Percentiles rank a stretch among this genome's conserved stretches.
These are phyloP conservation scores for Agapornis canus DNA, from an alignment of 2,797 vertebrate genomes.

Conservation along the genomic window DNA sequence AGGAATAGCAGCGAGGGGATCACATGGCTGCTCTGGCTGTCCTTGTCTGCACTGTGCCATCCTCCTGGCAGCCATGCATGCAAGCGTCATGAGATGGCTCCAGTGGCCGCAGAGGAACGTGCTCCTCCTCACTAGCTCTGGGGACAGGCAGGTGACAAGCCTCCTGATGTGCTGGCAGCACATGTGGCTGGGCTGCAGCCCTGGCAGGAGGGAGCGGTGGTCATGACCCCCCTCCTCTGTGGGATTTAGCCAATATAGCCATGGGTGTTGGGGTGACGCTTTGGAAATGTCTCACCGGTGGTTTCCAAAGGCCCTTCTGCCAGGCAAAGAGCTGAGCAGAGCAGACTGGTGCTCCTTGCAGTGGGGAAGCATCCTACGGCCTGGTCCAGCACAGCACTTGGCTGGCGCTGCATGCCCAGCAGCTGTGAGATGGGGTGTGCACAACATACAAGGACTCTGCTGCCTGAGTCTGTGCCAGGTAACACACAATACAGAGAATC, in stretches of 20 bases:
- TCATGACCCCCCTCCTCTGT: neutral
- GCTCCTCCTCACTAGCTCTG: neutral
- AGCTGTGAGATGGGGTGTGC: neutral
- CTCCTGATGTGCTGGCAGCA: neutral
- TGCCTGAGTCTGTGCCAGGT: neutral
- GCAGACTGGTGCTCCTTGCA: neutral
- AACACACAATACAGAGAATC: neutral
- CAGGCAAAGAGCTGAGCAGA: neutral
- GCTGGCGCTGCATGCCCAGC: neutral
- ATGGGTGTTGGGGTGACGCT: neutral
- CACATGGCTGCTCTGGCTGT: conserved; percentile 50
- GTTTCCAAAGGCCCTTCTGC: neutral
- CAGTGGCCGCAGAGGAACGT: neutral
- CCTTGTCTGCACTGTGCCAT: neutral
- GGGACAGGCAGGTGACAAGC: neutral
- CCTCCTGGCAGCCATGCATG: neutral
- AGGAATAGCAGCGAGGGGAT: conserved; percentile 34
- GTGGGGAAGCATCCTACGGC: neutral
- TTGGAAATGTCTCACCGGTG: neutral
- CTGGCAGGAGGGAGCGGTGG: neutral
- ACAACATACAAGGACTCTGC: neutral
- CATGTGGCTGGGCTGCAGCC: accelerated
- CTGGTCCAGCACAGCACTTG: accelerated
- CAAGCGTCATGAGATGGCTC: neutral
- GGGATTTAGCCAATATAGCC: neutral